Percentiles rank a stretch among this genome's conserved stretches.
Conservation (phyloP, 1,140 invertebrate species). For the Coptotermes formosanus region DNA sequence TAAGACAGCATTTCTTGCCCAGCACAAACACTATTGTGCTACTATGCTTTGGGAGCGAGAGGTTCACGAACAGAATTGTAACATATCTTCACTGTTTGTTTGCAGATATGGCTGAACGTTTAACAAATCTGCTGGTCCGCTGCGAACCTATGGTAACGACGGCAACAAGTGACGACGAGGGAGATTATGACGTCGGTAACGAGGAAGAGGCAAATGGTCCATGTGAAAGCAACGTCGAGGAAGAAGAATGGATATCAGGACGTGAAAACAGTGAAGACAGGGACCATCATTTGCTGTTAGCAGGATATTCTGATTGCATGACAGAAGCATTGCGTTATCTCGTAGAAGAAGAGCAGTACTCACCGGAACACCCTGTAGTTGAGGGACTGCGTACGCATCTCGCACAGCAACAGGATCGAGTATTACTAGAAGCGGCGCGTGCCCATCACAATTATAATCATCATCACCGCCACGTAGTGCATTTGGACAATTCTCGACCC, state of each 20-base stretch:
- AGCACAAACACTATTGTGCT: no score
- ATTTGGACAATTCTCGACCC: not conserved
- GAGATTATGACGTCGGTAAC: not conserved
- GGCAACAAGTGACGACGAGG: not conserved
- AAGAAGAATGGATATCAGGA: not conserved
- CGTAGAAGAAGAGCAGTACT: constrained; percentile 46
- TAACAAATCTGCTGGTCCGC: constrained; percentile 23
- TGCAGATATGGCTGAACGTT: constrained; percentile 28
- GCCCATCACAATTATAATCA: not conserved
- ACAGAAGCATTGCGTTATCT: constrained; percentile 48
- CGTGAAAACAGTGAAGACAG: constrained; percentile 35
- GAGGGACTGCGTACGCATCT: constrained; percentile 45
- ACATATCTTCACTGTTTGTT: not conserved
- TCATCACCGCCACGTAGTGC: not conserved
- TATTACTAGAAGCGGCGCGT: not conserved
- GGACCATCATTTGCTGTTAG: constrained; percentile 40
- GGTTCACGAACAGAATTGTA: no score
- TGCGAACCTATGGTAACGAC: not conserved
- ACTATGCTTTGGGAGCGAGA: no score
- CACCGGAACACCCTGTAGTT: constrained; percentile 46
- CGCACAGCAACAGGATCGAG: constrained; percentile 24
- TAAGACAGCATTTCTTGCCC: no score
- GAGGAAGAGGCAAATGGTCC: constrained; percentile 1
- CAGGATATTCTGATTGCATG: constrained; percentile 48
- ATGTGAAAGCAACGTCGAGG: not conserved